A percentile compares a stretch with the other conserved stretches of the same genome.
Conservation (phyloP, 2,113 vertebrate genomes). For the Mystacornis crossleyi region DNA sequence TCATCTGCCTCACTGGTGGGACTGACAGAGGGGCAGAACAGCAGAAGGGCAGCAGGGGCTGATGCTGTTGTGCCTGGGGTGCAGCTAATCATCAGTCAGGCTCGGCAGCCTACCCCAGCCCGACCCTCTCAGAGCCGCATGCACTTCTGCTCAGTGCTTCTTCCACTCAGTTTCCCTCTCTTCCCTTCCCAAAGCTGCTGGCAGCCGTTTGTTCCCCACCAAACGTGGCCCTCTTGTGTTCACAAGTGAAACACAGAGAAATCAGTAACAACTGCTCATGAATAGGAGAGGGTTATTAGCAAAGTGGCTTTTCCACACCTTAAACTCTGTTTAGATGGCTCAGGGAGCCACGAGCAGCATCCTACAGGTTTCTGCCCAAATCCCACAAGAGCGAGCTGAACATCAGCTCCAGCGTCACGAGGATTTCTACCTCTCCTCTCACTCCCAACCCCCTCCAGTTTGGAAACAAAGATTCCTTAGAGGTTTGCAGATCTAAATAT, state of each 20-base stretch:
- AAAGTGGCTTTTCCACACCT: not conserved
- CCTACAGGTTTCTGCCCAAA: not conserved
- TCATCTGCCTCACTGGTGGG: not conserved
- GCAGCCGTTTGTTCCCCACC: not conserved
- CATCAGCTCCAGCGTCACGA: not conserved
- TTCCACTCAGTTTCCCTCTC: not conserved
- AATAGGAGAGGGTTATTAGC: not conserved
- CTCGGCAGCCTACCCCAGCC: not conserved
- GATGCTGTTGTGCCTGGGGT: not conserved
- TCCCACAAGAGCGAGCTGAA: not conserved
- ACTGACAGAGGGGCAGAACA: not conserved
- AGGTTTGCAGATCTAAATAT: not conserved
- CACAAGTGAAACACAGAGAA: not conserved
- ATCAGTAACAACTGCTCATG: not conserved
- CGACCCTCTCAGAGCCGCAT: fast-evolving
- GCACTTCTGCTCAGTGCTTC: not conserved
- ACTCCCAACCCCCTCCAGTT: not conserved
- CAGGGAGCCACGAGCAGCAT: not conserved
- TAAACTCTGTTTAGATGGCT: not conserved
- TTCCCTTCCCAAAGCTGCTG: not conserved
- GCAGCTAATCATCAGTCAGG: not conserved
- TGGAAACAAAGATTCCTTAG: not conserved
- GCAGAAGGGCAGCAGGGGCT: not conserved
- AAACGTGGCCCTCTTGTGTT: conserved; percentile 36
- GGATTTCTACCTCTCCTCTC: not conserved